A percentile compares a stretch with the other conserved stretches of the same genome.
phyloP scores from a whole-genome alignment of 2,888 invertebrate species.

The Pristionchus maxplancki region DNA sequence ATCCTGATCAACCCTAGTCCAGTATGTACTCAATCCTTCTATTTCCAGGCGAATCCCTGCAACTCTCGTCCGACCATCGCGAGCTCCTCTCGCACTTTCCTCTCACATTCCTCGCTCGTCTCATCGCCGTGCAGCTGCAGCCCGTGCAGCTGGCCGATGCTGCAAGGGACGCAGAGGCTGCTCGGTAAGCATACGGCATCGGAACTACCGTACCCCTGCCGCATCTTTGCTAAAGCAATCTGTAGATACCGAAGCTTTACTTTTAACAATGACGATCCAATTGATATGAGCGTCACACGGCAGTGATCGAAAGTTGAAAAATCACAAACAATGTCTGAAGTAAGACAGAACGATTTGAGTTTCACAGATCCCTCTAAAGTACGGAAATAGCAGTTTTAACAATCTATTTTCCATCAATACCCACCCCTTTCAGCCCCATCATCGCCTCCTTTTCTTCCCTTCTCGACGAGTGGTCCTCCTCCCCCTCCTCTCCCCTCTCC shows the following conservation, averaged over 20 bases:
- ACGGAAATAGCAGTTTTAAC: background rate
- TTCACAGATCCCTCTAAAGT: background rate
- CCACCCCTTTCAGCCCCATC: background rate
- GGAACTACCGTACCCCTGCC: background rate
- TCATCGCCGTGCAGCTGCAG: background rate
- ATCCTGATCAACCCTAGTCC: too few relatives aligned
- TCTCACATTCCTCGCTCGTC: background rate
- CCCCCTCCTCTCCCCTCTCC: background rate
- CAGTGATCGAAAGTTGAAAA: too few relatives aligned
- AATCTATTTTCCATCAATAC: too few relatives aligned
- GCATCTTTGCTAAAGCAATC: too few relatives aligned
- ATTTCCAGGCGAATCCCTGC: constrained; percentile 27
- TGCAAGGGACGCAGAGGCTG: background rate
- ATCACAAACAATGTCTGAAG: too few relatives aligned
- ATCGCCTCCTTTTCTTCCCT: background rate
- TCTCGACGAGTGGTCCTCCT: background rate
- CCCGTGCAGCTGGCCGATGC: background rate
- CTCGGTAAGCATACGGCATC: background rate
- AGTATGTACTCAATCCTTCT: too few relatives aligned
- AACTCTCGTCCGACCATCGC: background rate
- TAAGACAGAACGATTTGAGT: background rate
- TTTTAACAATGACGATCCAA: too few relatives aligned
- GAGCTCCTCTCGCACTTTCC: constrained; percentile 23
- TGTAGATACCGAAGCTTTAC: too few relatives aligned
- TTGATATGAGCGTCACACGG: too few relatives aligned